A percentile compares a stretch with the other conserved stretches of the same genome.
These are phyloP conservation scores for Clarias macrocephalus DNA, from an alignment of 2,113 vertebrate species.

Conservation along the genomic window DNA sequence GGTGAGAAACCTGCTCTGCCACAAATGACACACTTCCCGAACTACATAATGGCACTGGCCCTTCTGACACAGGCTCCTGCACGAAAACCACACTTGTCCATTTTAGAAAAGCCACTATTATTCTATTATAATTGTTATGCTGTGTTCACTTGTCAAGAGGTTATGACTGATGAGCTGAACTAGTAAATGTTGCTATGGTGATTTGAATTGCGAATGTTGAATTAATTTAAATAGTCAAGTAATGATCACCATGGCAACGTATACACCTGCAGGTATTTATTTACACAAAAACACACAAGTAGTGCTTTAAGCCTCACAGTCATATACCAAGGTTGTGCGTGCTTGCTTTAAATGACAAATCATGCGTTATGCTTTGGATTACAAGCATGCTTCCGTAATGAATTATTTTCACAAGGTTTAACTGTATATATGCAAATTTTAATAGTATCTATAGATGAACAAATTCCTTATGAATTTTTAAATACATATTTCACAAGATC, in stretches of 20 bases:
- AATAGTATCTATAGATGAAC: not conserved
- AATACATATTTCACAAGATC: not conserved
- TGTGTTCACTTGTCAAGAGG: not conserved
- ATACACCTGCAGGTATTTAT: not conserved
- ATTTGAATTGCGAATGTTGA: not conserved
- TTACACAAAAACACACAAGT: not conserved
- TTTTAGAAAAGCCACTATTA: not conserved
- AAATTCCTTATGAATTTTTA: not conserved
- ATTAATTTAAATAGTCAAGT: not conserved
- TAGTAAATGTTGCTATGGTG: constrained; percentile 11
- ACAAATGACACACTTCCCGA: constrained; percentile 89
- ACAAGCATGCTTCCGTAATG: no score
- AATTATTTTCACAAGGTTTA: no score
- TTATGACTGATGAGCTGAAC: not conserved
- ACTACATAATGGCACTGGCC: constrained; percentile 88
- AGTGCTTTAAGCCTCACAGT: not conserved
- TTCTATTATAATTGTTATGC: not conserved
- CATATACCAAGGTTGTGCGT: not conserved
- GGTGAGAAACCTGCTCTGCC: constrained; percentile 98
- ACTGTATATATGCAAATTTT: no score
- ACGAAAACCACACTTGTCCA: not conserved
- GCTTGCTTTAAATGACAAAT: not conserved
- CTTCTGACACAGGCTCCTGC: constrained; percentile 90
- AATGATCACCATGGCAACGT: not conserved
- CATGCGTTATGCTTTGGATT: not conserved